Conservation (phyloP, 2,888 invertebrate species). For the Cerastoderma edule region DNA sequence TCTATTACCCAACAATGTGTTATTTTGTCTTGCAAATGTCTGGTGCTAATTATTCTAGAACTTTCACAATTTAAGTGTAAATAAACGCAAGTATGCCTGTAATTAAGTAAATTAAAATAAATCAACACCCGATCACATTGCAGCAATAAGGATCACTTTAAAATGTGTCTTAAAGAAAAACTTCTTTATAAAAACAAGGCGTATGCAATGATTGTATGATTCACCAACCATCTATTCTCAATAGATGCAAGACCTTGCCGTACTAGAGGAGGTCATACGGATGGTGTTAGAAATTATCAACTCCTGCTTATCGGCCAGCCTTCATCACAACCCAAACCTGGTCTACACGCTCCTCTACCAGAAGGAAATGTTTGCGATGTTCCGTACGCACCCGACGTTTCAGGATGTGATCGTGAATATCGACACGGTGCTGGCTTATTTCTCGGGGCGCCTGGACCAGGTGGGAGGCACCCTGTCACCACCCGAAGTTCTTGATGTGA, state of each 20-base stretch:
- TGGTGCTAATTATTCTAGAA: too few species aligned
- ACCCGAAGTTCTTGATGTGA: slow-evolving; percentile 92
- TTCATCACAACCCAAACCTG: slow-evolving; percentile 94
- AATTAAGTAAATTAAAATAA: too few species aligned
- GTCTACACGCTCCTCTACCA: slow-evolving; percentile 98
- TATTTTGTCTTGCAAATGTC: too few species aligned
- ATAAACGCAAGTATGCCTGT: too few species aligned
- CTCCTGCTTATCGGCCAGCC: slow-evolving; percentile 94
- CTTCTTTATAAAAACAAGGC: too few species aligned
- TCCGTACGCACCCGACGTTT: slow-evolving; percentile 93
- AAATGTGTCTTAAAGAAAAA: too few species aligned
- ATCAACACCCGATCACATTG: too few species aligned
- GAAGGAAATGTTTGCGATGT: slow-evolving; percentile 90
- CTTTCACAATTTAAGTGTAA: too few species aligned
- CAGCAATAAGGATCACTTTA: too few species aligned
- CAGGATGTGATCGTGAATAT: slow-evolving; percentile 97
- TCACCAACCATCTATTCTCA: too few species aligned
- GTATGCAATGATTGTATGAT: too few species aligned
- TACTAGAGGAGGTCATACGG: slow-evolving; percentile 96
- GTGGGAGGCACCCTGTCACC: slow-evolving; percentile 90
- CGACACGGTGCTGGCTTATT: slow-evolving; percentile 93
- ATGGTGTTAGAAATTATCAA: slow-evolving; percentile 99
- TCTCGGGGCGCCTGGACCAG: slow-evolving; percentile 87
- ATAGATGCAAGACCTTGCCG: slow-evolving; percentile 89
- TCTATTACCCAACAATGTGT: too few species aligned